Evolutionary conservation across 1,140 invertebrate species (phyloP).

Genomic region (Adelges cooleyi): DNA sequence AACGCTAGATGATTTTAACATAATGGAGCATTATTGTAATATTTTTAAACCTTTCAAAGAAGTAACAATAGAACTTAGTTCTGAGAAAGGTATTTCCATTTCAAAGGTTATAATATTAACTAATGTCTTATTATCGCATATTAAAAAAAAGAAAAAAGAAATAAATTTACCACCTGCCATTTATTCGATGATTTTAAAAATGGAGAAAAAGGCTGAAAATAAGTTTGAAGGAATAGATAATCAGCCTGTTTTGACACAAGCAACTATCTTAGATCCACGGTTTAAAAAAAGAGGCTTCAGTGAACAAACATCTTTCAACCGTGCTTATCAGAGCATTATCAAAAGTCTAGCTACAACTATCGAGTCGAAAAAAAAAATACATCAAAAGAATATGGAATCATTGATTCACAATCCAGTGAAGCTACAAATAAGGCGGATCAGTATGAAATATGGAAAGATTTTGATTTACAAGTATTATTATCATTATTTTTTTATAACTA

Average conservation of each 20-base stretch:
- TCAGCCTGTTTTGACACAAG: neutral
- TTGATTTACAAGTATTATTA: neutral
- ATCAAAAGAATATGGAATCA: neutral
- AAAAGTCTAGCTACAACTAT: no score
- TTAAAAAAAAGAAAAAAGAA: neutral
- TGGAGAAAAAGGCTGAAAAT: neutral
- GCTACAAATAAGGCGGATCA: neutral
- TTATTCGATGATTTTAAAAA: neutral
- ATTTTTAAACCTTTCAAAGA: slow-evolving; percentile 3
- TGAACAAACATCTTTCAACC: neutral
- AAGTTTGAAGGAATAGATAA: neutral
- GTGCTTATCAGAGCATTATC: no score
- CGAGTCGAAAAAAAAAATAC: neutral
- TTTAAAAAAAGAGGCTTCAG: slow-evolving; percentile 13
- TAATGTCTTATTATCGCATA: neutral
- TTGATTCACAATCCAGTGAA: neutral
- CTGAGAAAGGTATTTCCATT: neutral
- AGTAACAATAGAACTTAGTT: neutral
- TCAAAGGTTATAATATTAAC: neutral
- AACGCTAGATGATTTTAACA: neutral
- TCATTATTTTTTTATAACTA: no score
- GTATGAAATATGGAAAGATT: slow-evolving; percentile 1
- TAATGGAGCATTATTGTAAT: neutral
- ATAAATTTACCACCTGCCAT: neutral
- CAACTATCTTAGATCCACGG: neutral